Evolutionary conservation across 2,797 vertebrate species (phyloP).

Genomic region (Austrolebias charrua): DNA sequence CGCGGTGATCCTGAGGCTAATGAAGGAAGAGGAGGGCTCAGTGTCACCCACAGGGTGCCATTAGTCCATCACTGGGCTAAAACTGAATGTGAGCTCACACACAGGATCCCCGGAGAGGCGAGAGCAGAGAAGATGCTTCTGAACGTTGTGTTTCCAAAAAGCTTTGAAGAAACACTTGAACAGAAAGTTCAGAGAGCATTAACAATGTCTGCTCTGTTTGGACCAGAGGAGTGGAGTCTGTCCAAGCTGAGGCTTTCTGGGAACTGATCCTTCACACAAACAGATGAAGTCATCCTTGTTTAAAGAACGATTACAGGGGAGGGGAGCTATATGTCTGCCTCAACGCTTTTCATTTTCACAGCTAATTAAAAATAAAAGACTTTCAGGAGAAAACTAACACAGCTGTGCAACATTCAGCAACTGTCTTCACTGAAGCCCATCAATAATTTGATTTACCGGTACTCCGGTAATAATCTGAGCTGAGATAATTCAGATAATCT

Average conservation of each 20-base stretch:
- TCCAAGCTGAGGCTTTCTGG: conserved; percentile 15
- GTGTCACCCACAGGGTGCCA: conserved; percentile 55
- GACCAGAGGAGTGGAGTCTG: conserved; percentile 32
- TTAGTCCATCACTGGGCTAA: conserved; percentile 40
- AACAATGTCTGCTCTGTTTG: conserved; percentile 19
- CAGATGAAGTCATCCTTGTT: conserved; percentile 35
- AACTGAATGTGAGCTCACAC: conserved; percentile 46
- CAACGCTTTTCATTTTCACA: neutral
- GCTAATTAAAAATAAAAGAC: neutral
- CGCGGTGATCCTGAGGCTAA: conserved; percentile 58
- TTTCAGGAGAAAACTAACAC: neutral
- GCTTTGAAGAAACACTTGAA: conserved; percentile 22
- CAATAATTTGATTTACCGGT: too few species aligned
- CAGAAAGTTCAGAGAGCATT: conserved; percentile 35
- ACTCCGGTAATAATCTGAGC: too few species aligned
- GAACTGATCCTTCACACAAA: conserved; percentile 31
- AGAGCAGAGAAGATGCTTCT: conserved; percentile 12
- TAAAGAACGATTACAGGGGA: conserved; percentile 18
- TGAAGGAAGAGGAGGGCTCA: conserved; percentile 28
- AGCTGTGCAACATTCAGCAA: neutral
- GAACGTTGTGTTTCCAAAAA: conserved; percentile 25
- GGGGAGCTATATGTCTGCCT: conserved; percentile 12
- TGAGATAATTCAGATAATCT: too few species aligned
- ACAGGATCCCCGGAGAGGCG: conserved; percentile 20
- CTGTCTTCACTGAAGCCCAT: too few species aligned